These are phyloP conservation scores for Sinocyclocheilus anophthalmus DNA, from an alignment of 2,113 vertebrate genomes.

Conservation along the genomic window DNA sequence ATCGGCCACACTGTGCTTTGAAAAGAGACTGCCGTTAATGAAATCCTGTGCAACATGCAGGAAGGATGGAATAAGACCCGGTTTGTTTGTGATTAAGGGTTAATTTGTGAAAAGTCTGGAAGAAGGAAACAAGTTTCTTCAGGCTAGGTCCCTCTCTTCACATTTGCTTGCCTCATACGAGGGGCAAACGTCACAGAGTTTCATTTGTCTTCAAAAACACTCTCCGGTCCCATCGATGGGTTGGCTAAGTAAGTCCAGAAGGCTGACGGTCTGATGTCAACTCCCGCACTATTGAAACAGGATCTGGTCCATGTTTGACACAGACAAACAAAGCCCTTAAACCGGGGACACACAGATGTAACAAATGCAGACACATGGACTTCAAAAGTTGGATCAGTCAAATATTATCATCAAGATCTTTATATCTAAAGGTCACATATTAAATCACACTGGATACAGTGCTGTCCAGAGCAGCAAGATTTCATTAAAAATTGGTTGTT, in stretches of 20 bases:
- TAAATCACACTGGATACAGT: not conserved
- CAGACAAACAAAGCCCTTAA: conserved; percentile 46
- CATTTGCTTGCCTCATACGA: conserved; percentile 40
- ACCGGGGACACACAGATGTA: conserved; percentile 29
- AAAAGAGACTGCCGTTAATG: too few relatives aligned
- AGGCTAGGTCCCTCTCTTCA: conserved; percentile 58
- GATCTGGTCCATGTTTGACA: conserved; percentile 63
- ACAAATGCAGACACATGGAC: conserved; percentile 42
- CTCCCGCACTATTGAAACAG: conserved; percentile 65
- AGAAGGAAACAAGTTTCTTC: conserved; percentile 66
- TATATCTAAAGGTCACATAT: conserved; percentile 29
- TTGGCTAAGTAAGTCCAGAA: conserved; percentile 63
- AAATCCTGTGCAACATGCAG: not conserved
- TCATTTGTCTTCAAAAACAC: conserved; percentile 55
- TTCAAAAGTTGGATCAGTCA: conserved; percentile 35
- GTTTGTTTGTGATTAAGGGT: conserved; percentile 65
- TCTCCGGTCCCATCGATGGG: conserved; percentile 63
- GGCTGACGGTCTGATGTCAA: conserved; percentile 71
- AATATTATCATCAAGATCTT: conserved; percentile 30
- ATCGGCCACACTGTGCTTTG: too few relatives aligned
- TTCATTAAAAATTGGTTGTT: conserved; percentile 14
- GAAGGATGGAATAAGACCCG: conserved; percentile 8
- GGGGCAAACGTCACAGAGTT: conserved; percentile 65
- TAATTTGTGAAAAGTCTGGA: conserved; percentile 55
- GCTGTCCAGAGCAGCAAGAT: not conserved